Conservation (phyloP, 2,113 vertebrate species). For the Azemiops feae region DNA sequence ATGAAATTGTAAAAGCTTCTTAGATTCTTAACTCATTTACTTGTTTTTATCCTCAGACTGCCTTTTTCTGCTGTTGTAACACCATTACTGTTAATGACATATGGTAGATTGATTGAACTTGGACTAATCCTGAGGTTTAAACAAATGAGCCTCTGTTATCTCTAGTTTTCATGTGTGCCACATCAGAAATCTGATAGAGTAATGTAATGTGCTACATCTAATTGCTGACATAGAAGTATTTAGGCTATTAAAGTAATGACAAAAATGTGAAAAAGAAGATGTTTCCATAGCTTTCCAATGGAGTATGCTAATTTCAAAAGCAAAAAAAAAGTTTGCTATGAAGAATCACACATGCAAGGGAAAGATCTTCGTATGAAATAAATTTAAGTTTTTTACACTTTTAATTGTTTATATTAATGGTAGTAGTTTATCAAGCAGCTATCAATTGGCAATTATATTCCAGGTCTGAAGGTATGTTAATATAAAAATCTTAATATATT, state of each 20-base stretch:
- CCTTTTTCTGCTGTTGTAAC: slow-evolving; percentile 35
- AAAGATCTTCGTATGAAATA: slow-evolving; percentile 5
- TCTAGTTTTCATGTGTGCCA: slow-evolving; percentile 69
- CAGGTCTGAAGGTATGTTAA: neutral
- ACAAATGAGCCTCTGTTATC: slow-evolving; percentile 72
- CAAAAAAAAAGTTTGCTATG: slow-evolving; percentile 37
- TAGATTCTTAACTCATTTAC: slow-evolving; percentile 11
- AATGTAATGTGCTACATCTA: slow-evolving; percentile 82
- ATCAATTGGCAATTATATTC: neutral
- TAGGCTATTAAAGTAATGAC: slow-evolving; percentile 65
- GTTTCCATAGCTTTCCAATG: slow-evolving; percentile 60
- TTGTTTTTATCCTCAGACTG: slow-evolving; percentile 4
- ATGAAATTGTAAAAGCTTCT: neutral
- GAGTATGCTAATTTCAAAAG: slow-evolving; percentile 65
- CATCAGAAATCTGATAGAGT: slow-evolving; percentile 77
- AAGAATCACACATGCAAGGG: slow-evolving; percentile 26
- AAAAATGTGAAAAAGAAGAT: slow-evolving; percentile 54
- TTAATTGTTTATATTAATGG: neutral
- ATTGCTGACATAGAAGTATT: slow-evolving; percentile 82
- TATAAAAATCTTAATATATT: no score
- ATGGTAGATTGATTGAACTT: slow-evolving; percentile 34
- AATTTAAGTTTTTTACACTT: slow-evolving; percentile 12
- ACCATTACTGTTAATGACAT: slow-evolving; percentile 38
- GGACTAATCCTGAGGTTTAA: slow-evolving; percentile 75
- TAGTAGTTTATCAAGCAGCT: slow-evolving; percentile 4